A percentile compares a stretch with the other conserved stretches of the same genome.
phyloP scores from a whole-genome alignment of 2,113 vertebrate species.

The Melanostigma gelatinosum region DNA sequence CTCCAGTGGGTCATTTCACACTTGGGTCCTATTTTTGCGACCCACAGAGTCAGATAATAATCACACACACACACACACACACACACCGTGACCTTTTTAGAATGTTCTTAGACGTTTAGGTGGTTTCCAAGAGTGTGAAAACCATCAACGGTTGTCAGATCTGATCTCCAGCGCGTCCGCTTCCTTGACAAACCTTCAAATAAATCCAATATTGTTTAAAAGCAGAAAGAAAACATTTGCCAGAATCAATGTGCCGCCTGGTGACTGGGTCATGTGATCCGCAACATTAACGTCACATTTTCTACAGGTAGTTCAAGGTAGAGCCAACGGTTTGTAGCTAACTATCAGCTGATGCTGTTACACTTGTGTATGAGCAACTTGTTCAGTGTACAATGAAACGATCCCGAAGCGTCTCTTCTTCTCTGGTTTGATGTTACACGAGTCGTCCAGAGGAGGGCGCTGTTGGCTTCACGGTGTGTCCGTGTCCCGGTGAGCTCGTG shows the following conservation, averaged over 20 bases:
- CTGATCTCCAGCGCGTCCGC: neutral
- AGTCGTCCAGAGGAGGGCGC: neutral
- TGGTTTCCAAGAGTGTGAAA: neutral
- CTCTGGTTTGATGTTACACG: neutral
- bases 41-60: neutral
- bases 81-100: neutral
- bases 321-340: neutral
- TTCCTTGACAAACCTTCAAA: neutral
- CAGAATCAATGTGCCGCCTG: too few relatives aligned
- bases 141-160: neutral
- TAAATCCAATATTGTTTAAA: neutral
- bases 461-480: neutral
- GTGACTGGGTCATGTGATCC: too few relatives aligned
- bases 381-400: neutral
- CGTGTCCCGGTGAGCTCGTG: too few relatives aligned
- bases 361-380: neutral
- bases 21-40: neutral
- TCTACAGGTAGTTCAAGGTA: too few relatives aligned
- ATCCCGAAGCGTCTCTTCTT: neutral
- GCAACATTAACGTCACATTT: too few relatives aligned
- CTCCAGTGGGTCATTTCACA: slow-evolving; percentile 4
- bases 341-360: neutral
- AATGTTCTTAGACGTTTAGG: neutral
- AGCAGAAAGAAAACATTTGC: neutral
- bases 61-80: neutral